Percentiles rank a stretch among this genome's conserved stretches.
phyloP scores from a whole-genome alignment of 1,140 invertebrate species.

The Drosophila hydei region DNA sequence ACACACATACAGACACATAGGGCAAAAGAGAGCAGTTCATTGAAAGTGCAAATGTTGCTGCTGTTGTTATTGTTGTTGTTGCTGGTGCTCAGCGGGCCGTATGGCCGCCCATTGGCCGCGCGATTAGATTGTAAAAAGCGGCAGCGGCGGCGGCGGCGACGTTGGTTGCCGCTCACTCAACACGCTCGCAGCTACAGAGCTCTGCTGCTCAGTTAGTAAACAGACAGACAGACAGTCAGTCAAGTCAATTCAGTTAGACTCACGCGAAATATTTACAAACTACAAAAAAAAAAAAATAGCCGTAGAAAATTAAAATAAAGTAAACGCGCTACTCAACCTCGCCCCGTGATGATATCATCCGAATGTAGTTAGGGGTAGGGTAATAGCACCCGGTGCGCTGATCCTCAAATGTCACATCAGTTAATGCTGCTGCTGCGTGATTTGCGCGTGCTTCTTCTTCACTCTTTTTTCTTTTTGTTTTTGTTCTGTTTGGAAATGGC shows the following conservation, averaged over 20 bases:
- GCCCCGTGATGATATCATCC: constrained; percentile 52
- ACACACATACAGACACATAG: constrained; percentile 35
- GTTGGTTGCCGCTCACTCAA: constrained; percentile 8
- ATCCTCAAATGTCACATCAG: constrained; percentile 40
- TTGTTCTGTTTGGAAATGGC: constrained; percentile 3
- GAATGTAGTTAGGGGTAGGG: constrained; percentile 1
- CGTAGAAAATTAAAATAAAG: neutral
- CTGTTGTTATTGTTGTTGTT: constrained; percentile 29
- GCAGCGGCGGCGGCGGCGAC: neutral
- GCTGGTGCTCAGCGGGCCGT: constrained; percentile 49
- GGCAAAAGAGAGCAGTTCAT: constrained; percentile 46
- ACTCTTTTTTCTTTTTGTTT: constrained; percentile 20
- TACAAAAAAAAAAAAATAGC: constrained; percentile 3
- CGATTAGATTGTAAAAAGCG: constrained; percentile 73
- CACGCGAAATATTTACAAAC: constrained; percentile 72
- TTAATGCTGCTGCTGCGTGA: neutral
- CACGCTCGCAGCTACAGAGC: constrained; percentile 1
- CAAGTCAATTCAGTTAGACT: constrained; percentile 37
- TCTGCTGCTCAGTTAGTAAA: constrained; percentile 35
- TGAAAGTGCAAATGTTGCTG: constrained; percentile 57
- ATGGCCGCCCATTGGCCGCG: constrained; percentile 59
- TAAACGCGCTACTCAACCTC: constrained; percentile 5
- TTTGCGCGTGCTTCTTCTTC: constrained; percentile 18
- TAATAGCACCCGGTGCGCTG: neutral
- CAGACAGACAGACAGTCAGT: constrained; percentile 45